phyloP scores from a whole-genome alignment of 2,113 vertebrate genomes.

The Aptenodytes patagonicus region DNA sequence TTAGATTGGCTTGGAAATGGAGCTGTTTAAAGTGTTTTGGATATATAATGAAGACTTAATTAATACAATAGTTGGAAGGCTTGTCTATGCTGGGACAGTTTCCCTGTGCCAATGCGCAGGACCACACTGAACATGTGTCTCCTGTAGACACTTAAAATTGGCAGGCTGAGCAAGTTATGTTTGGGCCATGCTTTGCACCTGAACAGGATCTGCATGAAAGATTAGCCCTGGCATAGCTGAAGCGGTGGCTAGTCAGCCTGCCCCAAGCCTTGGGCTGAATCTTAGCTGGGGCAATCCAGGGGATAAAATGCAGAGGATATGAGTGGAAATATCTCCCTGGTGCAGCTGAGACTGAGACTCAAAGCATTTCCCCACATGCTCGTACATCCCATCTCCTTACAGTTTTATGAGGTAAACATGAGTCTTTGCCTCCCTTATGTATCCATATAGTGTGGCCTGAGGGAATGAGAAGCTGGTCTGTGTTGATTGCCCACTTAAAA shows the following conservation, averaged over 20 bases:
- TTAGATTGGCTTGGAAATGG: background rate
- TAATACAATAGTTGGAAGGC: background rate
- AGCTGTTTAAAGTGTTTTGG: background rate
- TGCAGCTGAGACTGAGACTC: background rate
- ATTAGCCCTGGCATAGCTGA: background rate
- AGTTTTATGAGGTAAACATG: background rate
- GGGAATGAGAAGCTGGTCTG: background rate
- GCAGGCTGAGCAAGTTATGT: background rate
- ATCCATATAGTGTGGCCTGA: background rate
- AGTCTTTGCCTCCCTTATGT: background rate
- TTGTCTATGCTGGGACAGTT: background rate
- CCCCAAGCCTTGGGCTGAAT: background rate
- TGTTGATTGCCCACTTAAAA: background rate
- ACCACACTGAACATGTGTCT: background rate
- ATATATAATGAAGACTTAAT: background rate
- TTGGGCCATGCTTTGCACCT: background rate
- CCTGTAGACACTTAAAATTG: background rate
- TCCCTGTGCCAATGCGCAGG: background rate
- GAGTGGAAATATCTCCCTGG: background rate
- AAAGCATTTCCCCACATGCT: background rate
- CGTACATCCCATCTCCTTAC: background rate
- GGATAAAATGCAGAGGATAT: background rate
- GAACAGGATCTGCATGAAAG: background rate
- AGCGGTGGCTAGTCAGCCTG: background rate
- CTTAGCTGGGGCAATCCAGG: background rate